These are phyloP conservation scores for Lamellibrachia luymesi DNA, from an alignment of 1,140 invertebrate species.

Conservation along the genomic window DNA sequence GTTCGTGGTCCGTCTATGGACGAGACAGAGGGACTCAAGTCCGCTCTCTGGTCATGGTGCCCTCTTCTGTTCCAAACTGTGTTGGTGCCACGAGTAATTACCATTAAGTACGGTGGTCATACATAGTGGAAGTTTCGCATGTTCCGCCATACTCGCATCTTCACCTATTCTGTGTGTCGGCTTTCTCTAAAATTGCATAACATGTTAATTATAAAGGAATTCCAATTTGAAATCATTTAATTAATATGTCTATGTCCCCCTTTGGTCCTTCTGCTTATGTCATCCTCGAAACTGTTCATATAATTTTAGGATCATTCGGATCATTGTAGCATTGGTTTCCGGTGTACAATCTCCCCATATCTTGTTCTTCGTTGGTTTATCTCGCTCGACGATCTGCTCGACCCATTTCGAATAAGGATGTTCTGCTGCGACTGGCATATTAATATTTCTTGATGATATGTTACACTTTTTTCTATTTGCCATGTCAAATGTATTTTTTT, in stretches of 20 bases:
- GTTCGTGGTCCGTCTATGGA: not conserved
- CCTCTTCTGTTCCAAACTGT: not conserved
- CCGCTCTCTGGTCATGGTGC: not conserved
- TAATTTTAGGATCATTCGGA: too few species aligned
- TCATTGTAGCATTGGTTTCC: too few species aligned
- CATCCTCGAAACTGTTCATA: too few species aligned
- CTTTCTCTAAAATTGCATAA: not conserved
- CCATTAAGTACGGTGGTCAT: not conserved
- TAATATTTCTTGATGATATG: not conserved
- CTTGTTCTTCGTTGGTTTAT: not conserved
- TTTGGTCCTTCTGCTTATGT: not conserved
- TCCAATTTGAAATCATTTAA: too few species aligned
- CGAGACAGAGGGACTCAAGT: not conserved
- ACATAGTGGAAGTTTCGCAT: not conserved
- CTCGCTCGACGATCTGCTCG: not conserved
- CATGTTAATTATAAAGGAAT: too few species aligned
- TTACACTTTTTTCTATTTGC: not conserved
- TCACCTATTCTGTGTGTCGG: not conserved
- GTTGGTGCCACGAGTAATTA: not conserved
- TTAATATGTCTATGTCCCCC: not conserved
- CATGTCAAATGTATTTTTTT: not conserved
- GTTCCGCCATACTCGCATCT: not conserved
- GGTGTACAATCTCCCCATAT: too few species aligned
- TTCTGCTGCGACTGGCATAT: not conserved
- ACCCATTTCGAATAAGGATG: not conserved